A percentile compares a stretch with the other conserved stretches of the same genome.
Evolutionary conservation across 2,888 invertebrate genomes (phyloP).

Genomic region (Morinoia aosen): DNA sequence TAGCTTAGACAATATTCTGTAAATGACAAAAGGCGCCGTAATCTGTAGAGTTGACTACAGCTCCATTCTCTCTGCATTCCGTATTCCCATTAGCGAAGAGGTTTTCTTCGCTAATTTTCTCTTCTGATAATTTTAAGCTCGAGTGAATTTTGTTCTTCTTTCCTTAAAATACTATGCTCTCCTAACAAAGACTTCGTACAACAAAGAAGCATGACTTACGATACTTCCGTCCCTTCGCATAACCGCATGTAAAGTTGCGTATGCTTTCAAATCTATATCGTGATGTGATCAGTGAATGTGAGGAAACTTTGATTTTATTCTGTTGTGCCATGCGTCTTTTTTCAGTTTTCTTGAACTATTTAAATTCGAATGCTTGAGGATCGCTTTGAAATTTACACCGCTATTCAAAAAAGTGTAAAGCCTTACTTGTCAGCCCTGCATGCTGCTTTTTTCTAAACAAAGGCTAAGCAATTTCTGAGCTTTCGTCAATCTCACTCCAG

Average conservation of each 20-base stretch:
- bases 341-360: background rate
- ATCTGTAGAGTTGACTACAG: background rate
- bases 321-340: background rate
- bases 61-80: background rate
- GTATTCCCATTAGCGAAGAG: background rate
- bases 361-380: background rate
- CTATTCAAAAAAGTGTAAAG: background rate
- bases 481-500: background rate
- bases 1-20: too few species aligned
- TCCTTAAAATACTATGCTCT: background rate
- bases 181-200: background rate
- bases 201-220: background rate
- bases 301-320: background rate
- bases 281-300: background rate
- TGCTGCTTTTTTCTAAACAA: background rate
- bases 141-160: background rate
- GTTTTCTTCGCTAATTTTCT: background rate
- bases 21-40: background rate
- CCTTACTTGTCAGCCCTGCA: background rate
- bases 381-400: background rate
- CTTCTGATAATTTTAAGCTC: background rate
- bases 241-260: background rate
- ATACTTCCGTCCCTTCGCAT: background rate
- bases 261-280: background rate
- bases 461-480: background rate